phyloP scores from a whole-genome alignment of 1,140 invertebrate species.

The Odontomachus brunneus region DNA sequence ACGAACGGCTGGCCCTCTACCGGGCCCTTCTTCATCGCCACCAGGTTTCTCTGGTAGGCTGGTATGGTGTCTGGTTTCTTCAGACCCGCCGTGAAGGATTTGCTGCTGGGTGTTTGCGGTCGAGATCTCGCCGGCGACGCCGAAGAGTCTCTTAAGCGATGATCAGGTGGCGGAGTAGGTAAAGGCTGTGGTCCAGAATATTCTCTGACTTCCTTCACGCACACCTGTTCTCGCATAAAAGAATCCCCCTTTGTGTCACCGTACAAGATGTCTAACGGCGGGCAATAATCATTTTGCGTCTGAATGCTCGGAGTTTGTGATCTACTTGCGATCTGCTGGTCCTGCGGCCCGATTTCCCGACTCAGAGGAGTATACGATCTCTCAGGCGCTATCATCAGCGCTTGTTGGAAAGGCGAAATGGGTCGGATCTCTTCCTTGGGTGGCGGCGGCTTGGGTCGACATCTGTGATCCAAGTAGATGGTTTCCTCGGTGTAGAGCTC shows the following conservation, averaged over 20 bases:
- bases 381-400: conserved; percentile 89
- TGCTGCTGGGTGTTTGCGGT: conserved; percentile 76
- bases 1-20: conserved; percentile 77
- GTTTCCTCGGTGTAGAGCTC: conserved; percentile 79
- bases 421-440: conserved; percentile 78
- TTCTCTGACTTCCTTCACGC: conserved; percentile 55
- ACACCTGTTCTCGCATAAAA: conserved; percentile 50
- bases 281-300: conserved; percentile 72
- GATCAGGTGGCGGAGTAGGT: conserved; percentile 82
- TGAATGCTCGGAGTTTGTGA: conserved; percentile 79
- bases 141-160: conserved; percentile 79
- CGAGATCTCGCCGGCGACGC: conserved; percentile 79
- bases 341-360: conserved; percentile 67
- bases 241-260: conserved; percentile 75
- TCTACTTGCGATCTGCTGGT: conserved; percentile 61
- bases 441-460: conserved; percentile 74
- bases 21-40: conserved; percentile 76
- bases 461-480: conserved; percentile 72
- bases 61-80: conserved; percentile 84
- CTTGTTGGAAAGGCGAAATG: conserved; percentile 88
- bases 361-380: conserved; percentile 87
- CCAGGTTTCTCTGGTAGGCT: conserved; percentile 80
- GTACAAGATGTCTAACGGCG: conserved; percentile 81
- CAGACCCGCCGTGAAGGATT: conserved; percentile 71
- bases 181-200: conserved; percentile 79